phyloP scores from a whole-genome alignment of 2,888 invertebrate species.

The Nomada goodeniana region DNA sequence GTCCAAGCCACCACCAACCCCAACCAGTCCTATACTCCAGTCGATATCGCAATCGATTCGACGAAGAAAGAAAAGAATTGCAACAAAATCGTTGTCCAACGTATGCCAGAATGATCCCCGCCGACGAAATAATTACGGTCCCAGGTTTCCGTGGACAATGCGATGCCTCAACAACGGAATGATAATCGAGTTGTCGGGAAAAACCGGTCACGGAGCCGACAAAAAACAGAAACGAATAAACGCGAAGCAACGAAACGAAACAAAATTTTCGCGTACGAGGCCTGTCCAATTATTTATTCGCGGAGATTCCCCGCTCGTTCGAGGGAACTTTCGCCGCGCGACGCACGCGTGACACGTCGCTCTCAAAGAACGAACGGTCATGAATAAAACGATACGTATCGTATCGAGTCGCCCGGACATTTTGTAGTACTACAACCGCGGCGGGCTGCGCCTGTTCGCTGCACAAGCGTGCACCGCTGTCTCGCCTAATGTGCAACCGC shows the following conservation, averaged over 20 bases:
- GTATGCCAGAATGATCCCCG: neutral
- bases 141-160: slow-evolving; percentile 44
- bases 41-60: too few species aligned
- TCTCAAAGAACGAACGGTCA: slow-evolving; percentile 44
- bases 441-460: slow-evolving; percentile 20
- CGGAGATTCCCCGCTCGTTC: slow-evolving; percentile 41
- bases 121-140: slow-evolving; percentile 53
- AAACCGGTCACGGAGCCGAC: slow-evolving; percentile 44
- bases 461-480: slow-evolving; percentile 51
- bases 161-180: slow-evolving; percentile 59
- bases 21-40: too few species aligned
- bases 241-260: too few species aligned
- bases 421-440: slow-evolving; percentile 52
- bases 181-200: slow-evolving; percentile 52
- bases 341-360: slow-evolving; percentile 52
- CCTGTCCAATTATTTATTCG: slow-evolving; percentile 59
- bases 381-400: slow-evolving; percentile 64
- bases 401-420: slow-evolving; percentile 51
- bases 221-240: neutral
- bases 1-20: too few species aligned
- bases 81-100: too few species aligned
- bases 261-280: neutral
- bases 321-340: slow-evolving; percentile 57
- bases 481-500: slow-evolving; percentile 38
- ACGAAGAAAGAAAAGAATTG: too few species aligned